Evolutionary conservation across 2,888 invertebrate genomes (phyloP).

Genomic region (Choristoneura rosaceana): DNA sequence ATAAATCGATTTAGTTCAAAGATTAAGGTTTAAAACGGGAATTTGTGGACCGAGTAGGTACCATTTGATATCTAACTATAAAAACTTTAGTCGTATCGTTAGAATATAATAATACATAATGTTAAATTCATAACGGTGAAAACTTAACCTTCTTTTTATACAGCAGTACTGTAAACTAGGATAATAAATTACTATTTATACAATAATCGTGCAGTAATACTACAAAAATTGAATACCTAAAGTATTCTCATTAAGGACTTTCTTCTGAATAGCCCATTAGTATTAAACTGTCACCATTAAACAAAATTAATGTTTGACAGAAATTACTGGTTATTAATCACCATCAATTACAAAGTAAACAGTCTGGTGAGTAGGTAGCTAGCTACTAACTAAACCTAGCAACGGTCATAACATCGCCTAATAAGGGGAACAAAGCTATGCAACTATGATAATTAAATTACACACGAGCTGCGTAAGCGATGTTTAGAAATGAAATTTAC

Average conservation of each 20-base stretch:
- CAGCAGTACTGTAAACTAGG: too few species aligned
- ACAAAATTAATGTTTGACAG: slow-evolving; percentile 2
- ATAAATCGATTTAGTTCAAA: slow-evolving; percentile 11
- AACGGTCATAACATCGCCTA: slow-evolving; percentile 32
- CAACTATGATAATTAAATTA: slow-evolving; percentile 40
- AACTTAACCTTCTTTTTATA: too few species aligned
- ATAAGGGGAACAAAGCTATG: slow-evolving; percentile 34
- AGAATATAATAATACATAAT: neutral
- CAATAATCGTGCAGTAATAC: neutral
- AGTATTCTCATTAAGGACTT: neutral
- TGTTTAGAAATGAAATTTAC: slow-evolving; percentile 37
- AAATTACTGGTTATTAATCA: slow-evolving; percentile 12
- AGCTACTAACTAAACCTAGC: neutral
- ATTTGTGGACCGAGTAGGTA: neutral
- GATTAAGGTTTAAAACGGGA: slow-evolving; percentile 7
- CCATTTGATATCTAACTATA: neutral
- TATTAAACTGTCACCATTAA: slow-evolving; percentile 13
- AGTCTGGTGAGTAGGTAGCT: slow-evolving; percentile 12
- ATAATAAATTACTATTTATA: neutral
- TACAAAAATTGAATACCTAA: neutral
- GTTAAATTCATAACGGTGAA: neutral
- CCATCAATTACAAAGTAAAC: slow-evolving; percentile 9
- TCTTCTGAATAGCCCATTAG: neutral
- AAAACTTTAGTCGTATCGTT: neutral
- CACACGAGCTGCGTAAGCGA: slow-evolving; percentile 30